These are phyloP conservation scores for Conchocele bisecta DNA, from an alignment of 2,888 invertebrate genomes.

Conservation along the genomic window DNA sequence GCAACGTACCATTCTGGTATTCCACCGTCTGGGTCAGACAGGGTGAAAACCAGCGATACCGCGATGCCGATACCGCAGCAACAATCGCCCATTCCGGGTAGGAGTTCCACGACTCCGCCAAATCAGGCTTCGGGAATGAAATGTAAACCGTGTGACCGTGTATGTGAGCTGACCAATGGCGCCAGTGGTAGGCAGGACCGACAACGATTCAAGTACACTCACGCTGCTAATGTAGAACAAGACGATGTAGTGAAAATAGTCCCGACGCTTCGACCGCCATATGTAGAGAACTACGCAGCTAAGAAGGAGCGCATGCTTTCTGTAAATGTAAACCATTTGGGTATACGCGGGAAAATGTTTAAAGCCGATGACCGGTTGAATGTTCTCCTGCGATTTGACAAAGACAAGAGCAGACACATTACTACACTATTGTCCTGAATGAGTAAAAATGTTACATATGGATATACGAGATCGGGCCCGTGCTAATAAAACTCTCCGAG, in stretches of 20 bases:
- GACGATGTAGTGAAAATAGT: no score
- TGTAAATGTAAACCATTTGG: slow-evolving; percentile 50
- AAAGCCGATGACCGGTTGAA: slow-evolving; percentile 33
- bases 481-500: no score
- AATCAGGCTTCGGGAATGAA: slow-evolving; percentile 40
- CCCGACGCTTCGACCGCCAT: not conserved
- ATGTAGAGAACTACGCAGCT: not conserved
- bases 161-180: slow-evolving; percentile 22
- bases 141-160: slow-evolving; percentile 33
- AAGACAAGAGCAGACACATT: slow-evolving; percentile 1
- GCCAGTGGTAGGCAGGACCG: slow-evolving; percentile 22
- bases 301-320: slow-evolving; percentile 1
- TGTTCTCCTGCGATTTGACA: slow-evolving; percentile 30
- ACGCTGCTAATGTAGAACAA: slow-evolving; percentile 17
- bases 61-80: slow-evolving; percentile 6
- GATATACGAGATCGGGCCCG: no score
- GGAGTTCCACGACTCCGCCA: slow-evolving; percentile 32
- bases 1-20: slow-evolving; percentile 6
- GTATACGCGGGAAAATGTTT: slow-evolving; percentile 43
- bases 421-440: no score
- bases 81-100: slow-evolving; percentile 29
- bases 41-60: slow-evolving; percentile 46
- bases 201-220: slow-evolving; percentile 30
- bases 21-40: slow-evolving; percentile 38
- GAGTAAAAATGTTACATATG: no score